Evolutionary conservation across 1,140 invertebrate genomes (phyloP), one percentile per base, ranked within the genome.

Genomic region (Drosophila albomicans): DNA sequence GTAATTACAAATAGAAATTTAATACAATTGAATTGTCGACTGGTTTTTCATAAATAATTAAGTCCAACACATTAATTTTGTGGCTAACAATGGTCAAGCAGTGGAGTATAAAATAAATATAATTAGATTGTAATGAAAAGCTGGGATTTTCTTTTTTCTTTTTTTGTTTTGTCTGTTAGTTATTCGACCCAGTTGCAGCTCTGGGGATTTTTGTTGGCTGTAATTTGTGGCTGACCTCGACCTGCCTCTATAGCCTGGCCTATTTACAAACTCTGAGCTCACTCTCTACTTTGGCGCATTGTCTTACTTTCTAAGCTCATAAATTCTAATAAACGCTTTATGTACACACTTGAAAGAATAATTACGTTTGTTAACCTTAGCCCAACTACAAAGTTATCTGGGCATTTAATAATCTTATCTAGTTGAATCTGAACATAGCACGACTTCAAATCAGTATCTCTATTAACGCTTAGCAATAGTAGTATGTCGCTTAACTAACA

Each of bases 321-420:
- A 43, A 43, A 43, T 43, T 43, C 41, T 3, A 43, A 43, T 43
- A 43, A n/a, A 38, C 6, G 32, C 35, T 16, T 10, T 25, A 25
- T 25, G 20, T 49, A 3, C 11, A 49, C 25, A 16, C 46, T 16
- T 48, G 7, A 48, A 3, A 20, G 7, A 48, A 16, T 49, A 49
- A 25, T 25, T 13, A 13, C 51, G 13, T 13, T 28, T 32, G 25
- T 32, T 52, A 32, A 52, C 28, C 51, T 52, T 52, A 28, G 35
- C n/a, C n/a, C 25, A 11, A 52, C 25, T 13, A 6, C 25, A 52
- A 5, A 52, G 25, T 32, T 32, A 52, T 52, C 51, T 52, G 6
- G 3, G 6, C 28, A 32, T 32, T 52, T 52, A 30, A 13, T 25
- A 52, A 52, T 52, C 51, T 52, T 32, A 52, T 52, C 51, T 52